These are phyloP conservation scores for Discoglossus pictus DNA, from an alignment of 2,797 vertebrate species.

Conservation along the genomic window DNA sequence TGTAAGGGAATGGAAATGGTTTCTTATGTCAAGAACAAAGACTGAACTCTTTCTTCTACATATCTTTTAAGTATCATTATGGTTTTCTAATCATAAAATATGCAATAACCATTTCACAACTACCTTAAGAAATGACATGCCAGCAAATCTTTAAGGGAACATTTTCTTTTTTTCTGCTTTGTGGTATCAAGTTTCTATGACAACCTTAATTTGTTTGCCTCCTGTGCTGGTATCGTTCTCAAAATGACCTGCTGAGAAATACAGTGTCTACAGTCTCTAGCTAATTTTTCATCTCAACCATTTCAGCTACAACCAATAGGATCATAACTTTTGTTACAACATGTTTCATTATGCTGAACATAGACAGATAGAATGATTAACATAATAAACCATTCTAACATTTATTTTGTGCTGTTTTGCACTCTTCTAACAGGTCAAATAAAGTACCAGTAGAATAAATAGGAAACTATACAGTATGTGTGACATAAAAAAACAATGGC, in stretches of 20 bases:
- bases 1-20: too few relatives aligned
- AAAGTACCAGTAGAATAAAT: too few relatives aligned
- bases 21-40: too few relatives aligned
- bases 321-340: not conserved
- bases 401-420: not conserved
- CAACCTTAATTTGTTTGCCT: constrained; percentile 48
- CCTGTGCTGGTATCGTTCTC: constrained; percentile 42
- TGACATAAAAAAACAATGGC: too few relatives aligned
- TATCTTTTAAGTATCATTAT: too few relatives aligned
- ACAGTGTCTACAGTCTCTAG: constrained; percentile 21
- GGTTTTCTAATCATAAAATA: too few relatives aligned
- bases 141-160: constrained; percentile 12
- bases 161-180: constrained; percentile 35
- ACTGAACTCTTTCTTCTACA: too few relatives aligned
- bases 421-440: too few relatives aligned
- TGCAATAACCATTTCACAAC: too few relatives aligned
- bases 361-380: constrained; percentile 9
- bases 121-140: too few relatives aligned
- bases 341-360: constrained; percentile 27
- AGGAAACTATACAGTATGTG: too few relatives aligned
- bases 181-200: constrained; percentile 42
- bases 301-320: constrained; percentile 24
- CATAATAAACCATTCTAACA: not conserved
- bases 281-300: constrained; percentile 41
- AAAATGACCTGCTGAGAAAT: constrained; percentile 42